phyloP scores from a whole-genome alignment of 1,140 invertebrate genomes.

The Ditylenchus dipsaci region DNA sequence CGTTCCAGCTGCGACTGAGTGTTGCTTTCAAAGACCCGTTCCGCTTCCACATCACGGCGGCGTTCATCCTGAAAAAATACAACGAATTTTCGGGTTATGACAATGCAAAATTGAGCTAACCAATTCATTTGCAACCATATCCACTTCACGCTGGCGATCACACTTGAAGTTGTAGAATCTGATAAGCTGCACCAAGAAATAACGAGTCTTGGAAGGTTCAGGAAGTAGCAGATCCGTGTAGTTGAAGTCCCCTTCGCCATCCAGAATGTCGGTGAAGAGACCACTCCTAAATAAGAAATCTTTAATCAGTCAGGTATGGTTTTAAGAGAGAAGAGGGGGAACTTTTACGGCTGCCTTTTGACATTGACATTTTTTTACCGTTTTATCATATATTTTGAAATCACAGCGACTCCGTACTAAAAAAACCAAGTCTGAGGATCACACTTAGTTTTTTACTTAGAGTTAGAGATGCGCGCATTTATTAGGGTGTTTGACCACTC shows the following conservation, averaged over 20 bases:
- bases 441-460: too few species aligned
- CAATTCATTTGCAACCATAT: constrained; percentile 9
- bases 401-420: background rate
- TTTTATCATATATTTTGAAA: background rate
- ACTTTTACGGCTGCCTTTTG: too few species aligned
- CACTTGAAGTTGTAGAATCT: constrained; percentile 22
- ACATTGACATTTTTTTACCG: background rate
- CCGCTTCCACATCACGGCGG: constrained; percentile 1
- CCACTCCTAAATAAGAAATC: constrained; percentile 4
- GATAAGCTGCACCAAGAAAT: constrained; percentile 13
- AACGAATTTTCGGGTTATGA: background rate
- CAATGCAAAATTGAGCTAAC: constrained; percentile 12
- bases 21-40: background rate
- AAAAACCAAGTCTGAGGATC: background rate
- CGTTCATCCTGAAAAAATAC: constrained; percentile 1
- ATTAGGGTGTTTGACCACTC: too few species aligned
- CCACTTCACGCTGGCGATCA: constrained; percentile 8
- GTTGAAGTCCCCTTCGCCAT: constrained; percentile 15
- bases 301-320: background rate
- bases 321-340: too few species aligned
- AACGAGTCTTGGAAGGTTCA: constrained; percentile 3
- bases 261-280: constrained; percentile 20
- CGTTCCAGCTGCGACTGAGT: background rate
- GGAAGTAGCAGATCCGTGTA: constrained; percentile 24
- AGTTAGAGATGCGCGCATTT: too few species aligned